Evolutionary conservation across 35 echinoderm and acorn worm genomes (phyloP).

Genomic region (Ptychodera flava): DNA sequence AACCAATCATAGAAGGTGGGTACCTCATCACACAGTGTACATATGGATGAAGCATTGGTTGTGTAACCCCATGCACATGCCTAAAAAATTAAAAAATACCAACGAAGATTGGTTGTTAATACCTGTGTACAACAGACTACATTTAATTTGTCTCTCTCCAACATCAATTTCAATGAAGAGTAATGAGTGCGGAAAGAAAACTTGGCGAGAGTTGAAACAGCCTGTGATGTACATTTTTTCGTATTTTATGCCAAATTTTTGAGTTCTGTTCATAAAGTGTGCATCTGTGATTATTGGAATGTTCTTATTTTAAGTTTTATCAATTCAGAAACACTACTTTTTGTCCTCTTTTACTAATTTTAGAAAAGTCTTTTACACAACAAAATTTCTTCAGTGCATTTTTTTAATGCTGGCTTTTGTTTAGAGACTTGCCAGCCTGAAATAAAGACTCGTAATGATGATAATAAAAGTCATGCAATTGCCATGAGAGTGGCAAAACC

Average conservation of each 20-base stretch:
- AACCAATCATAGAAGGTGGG: constrained; percentile 86
- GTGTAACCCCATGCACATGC: constrained; percentile 63
- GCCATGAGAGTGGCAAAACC: too few species aligned
- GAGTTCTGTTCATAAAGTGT: background rate
- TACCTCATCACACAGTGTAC: constrained; percentile 38
- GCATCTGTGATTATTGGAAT: too few species aligned
- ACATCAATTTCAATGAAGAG: background rate
- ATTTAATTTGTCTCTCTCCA: background rate
- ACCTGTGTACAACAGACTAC: background rate
- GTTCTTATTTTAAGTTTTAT: too few species aligned
- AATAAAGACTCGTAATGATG: too few species aligned
- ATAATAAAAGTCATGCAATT: too few species aligned
- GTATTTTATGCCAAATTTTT: background rate
- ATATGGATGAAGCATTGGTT: constrained; percentile 65
- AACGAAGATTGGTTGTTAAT: background rate
- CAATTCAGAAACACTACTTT: too few species aligned
- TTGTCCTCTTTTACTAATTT: too few species aligned
- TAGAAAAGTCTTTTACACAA: too few species aligned
- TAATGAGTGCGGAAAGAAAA: background rate
- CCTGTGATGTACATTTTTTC: background rate
- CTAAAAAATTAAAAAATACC: constrained; percentile 31
- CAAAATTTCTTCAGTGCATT: too few species aligned
- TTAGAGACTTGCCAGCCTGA: too few species aligned
- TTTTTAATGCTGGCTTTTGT: too few species aligned
- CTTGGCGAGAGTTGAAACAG: background rate